These are phyloP conservation scores for fruit fly (Drosophila melanogaster) DNA, from an alignment of 1,140 invertebrate genomes.

Conservation along the genomic window DNA sequence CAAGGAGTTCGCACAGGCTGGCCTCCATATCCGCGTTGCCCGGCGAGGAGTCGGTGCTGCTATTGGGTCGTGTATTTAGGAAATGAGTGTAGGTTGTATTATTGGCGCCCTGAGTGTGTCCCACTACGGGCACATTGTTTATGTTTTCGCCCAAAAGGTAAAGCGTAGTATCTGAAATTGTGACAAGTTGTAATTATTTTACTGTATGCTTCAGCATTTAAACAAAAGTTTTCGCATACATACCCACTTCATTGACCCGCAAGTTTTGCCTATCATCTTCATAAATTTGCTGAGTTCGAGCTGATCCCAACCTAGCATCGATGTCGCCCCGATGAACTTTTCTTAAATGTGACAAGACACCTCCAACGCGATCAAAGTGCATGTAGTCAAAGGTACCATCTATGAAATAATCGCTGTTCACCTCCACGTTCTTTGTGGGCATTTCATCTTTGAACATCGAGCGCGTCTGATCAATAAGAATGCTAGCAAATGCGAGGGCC, in stretches of 20 bases:
- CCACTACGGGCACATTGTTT: conserved; percentile 65
- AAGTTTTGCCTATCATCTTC: conserved; percentile 76
- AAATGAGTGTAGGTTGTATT: conserved; percentile 69
- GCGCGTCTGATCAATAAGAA: conserved; percentile 69
- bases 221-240: conserved; percentile 9
- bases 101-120: conserved; percentile 60
- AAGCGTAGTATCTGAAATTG: conserved; percentile 53
- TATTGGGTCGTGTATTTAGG: conserved; percentile 51
- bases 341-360: conserved; percentile 88
- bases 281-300: conserved; percentile 83
- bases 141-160: conserved; percentile 69
- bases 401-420: conserved; percentile 85
- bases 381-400: conserved; percentile 88
- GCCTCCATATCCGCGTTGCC: conserved; percentile 58
- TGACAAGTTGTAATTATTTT: neutral
- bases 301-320: conserved; percentile 84
- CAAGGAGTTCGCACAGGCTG: conserved; percentile 76
- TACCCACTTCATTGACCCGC: conserved; percentile 64
- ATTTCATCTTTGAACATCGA: conserved; percentile 72
- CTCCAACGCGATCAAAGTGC: conserved; percentile 89
- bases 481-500: conserved; percentile 76
- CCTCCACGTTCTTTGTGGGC: conserved; percentile 44
- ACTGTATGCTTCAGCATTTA: neutral
- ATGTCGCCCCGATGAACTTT: conserved; percentile 87
- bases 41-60: conserved; percentile 28